Conservation (phyloP, 2,797 vertebrate genomes). For the Thamnophis elegans region DNA sequence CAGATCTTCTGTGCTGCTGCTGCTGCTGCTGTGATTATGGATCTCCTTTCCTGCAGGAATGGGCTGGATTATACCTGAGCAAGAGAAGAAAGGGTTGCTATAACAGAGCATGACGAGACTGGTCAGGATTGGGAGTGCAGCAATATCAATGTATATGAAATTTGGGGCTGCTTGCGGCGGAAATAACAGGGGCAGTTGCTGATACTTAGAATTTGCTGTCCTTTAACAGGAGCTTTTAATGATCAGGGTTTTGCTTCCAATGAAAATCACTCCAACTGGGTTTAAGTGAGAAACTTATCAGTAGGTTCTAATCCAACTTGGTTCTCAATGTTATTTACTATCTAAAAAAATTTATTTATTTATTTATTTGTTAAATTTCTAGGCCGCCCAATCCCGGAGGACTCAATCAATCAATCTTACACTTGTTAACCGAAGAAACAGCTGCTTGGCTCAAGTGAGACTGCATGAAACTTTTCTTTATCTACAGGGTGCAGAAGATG, state of each 20-base stretch:
- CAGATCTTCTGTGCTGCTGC: slow-evolving; percentile 76
- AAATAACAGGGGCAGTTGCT: not conserved
- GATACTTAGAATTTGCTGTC: not conserved
- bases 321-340: not conserved
- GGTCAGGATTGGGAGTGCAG: not conserved
- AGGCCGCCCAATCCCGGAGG: no score
- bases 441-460: not conserved
- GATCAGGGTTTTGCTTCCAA: not conserved
- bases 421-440: not conserved
- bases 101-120: not conserved
- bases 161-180: not conserved
- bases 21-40: slow-evolving; percentile 66
- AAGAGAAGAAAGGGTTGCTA: not conserved
- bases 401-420: no score
- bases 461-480: not conserved
- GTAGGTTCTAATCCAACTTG: not conserved
- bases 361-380: no score
- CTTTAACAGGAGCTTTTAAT: not conserved
- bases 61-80: not conserved
- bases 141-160: not conserved
- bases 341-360: no score
- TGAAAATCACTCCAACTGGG: not conserved
- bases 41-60: slow-evolving; percentile 39
- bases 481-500: not conserved
- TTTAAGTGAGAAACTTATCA: not conserved